These are phyloP conservation scores for Ochotona curzoniae DNA, from an alignment of 2,113 vertebrate genomes.

Conservation along the genomic window DNA sequence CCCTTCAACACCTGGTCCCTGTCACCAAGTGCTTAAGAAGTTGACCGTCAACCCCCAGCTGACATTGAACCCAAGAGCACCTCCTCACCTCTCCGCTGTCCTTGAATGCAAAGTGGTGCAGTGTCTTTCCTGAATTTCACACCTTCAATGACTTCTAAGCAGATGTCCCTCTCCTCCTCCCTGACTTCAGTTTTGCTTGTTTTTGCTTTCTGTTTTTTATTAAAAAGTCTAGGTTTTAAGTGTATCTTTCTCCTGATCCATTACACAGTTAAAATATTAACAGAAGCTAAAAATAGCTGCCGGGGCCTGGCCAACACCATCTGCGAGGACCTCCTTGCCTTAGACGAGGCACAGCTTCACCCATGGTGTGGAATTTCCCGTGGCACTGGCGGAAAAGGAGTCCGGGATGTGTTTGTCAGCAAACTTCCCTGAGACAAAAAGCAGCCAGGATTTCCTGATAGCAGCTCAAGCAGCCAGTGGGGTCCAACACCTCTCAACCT, in stretches of 20 bases:
- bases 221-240: slow-evolving; percentile 44
- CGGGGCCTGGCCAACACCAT: neutral
- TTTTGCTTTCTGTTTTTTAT: neutral
- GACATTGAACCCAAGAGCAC: neutral
- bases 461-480: neutral
- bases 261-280: slow-evolving; percentile 15
- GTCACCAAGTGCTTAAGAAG: neutral
- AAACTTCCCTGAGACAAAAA: slow-evolving; percentile 67
- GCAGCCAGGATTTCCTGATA: slow-evolving; percentile 68
- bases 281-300: slow-evolving; percentile 20
- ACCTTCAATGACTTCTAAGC: neutral
- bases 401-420: slow-evolving; percentile 32
- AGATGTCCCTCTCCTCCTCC: neutral
- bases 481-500: slow-evolving; percentile 1
- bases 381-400: slow-evolving; percentile 18
- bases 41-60: neutral
- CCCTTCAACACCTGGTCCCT: neutral
- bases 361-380: slow-evolving; percentile 65
- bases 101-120: neutral
- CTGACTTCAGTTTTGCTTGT: neutral
- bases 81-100: neutral
- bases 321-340: neutral
- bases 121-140: neutral
- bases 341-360: neutral
- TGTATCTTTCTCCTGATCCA: slow-evolving; percentile 19